Evolutionary conservation across 2,797 vertebrate species (phyloP), one percentile per base, ranked within the genome.

Genomic region (Falco columbarius): DNA sequence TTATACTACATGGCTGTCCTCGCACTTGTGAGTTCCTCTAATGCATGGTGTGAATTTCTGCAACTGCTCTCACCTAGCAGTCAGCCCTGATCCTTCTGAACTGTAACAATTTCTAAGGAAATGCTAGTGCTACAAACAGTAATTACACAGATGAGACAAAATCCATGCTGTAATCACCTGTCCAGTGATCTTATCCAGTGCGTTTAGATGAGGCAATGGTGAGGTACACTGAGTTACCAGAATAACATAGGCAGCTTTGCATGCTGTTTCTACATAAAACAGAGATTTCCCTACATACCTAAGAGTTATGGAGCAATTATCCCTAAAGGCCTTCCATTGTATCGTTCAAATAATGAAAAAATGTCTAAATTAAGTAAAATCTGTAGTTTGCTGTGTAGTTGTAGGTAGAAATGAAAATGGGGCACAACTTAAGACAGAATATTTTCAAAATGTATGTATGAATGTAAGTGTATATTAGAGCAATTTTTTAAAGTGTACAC

Each of bases 71-170:
- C 51, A 70, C 38, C 40, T 65, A 6, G 12, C 20, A 84, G 38
- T 56, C 51, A n/a, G 14, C 17, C 6, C 19, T 0, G 7, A 17
- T 36, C 9, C 27, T 92, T 79, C 59, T 87, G 34, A 80, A 63
- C 17, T 62, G 16, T 23, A 34, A 19, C 4, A 52, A 19, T 61
- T 87, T 62, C 52, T 88, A 67, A 44, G 16, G 29, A 66, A 90
- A 89, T 82, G 36, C 44, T 51, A 94, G 38, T 61, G 26, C 40
- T 87, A 47, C 32, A 79, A 86, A 88, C 5, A 93, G 59, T 76
- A 95, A 91, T 95, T 82, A 58, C 55, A 87, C 27, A 82, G 56
- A 38, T 81, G 89, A 92, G 72, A 92, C 46, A 81, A 74, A 74
- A 59, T 76, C 30, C 70, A n/a, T 44, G 55, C 18, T 19, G 8